Conservation (phyloP, 2,888 invertebrate species). For the Anarsia innoxiella region DNA sequence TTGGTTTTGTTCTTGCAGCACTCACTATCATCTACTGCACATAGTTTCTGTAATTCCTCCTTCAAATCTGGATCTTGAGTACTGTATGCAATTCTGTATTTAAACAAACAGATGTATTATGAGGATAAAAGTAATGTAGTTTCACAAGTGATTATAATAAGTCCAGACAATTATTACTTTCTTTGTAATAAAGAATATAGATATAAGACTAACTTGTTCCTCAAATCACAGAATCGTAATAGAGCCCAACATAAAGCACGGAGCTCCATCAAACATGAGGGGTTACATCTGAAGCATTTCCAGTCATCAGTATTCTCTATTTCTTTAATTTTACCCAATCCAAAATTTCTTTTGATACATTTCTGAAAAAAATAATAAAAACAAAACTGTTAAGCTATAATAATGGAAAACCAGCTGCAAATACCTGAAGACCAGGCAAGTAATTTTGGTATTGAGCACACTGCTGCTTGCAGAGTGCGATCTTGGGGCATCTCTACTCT, state of each 20-base stretch:
- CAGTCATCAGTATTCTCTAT: conserved; percentile 86
- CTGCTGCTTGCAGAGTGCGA: no score
- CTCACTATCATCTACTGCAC: conserved; percentile 46
- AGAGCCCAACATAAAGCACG: conserved; percentile 84
- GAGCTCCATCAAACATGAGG: conserved; percentile 77
- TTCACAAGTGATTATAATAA: no score
- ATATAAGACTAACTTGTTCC: conserved; percentile 62
- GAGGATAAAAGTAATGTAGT: no score
- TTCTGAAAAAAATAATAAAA: conserved; percentile 77
- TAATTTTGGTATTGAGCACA: no score
- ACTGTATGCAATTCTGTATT: conserved; percentile 51
- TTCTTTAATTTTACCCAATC: conserved; percentile 77
- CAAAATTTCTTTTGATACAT: conserved; percentile 84
- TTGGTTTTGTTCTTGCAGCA: conserved; percentile 50
- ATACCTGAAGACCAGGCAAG: no score
- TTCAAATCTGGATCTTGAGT: conserved; percentile 55
- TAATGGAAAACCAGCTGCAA: no score
- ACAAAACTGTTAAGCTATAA: no score
- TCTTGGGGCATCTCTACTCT: no score
- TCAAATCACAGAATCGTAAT: conserved; percentile 78
- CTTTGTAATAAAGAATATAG: no score
- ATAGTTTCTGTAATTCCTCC: conserved; percentile 46
- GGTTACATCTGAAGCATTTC: conserved; percentile 85
- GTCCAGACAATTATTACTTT: no score
- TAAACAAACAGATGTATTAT: no score